Conservation (phyloP, 2,113 vertebrate genomes). For the Misgurnus anguillicaudatus region DNA sequence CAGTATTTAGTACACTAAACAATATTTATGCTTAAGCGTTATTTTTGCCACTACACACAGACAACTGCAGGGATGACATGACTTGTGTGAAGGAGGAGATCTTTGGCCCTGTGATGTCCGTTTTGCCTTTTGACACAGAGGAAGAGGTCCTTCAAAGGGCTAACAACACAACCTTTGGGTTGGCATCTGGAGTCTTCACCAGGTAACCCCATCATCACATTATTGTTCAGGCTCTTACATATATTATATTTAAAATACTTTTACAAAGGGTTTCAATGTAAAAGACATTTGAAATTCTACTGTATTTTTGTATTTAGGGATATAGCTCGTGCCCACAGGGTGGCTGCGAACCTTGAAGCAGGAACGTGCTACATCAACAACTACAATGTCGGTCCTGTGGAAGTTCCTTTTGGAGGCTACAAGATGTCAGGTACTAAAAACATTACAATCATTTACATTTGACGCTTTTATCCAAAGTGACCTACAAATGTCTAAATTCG, state of each 20-base stretch:
- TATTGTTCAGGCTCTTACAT: neutral
- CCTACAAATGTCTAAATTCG: too few species aligned
- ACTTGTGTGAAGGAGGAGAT: slow-evolving; percentile 95
- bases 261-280: too few species aligned
- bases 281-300: neutral
- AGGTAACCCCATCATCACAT: slow-evolving; percentile 71
- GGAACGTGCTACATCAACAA: slow-evolving; percentile 97
- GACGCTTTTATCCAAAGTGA: too few species aligned
- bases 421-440: slow-evolving; percentile 86
- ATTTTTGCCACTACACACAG: slow-evolving; percentile 63
- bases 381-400: slow-evolving; percentile 86
- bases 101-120: slow-evolving; percentile 96
- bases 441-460: neutral
- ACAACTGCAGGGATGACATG: slow-evolving; percentile 92
- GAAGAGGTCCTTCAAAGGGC: slow-evolving; percentile 88
- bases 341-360: slow-evolving; percentile 85
- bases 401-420: slow-evolving; percentile 94
- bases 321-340: slow-evolving; percentile 88
- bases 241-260: too few species aligned
- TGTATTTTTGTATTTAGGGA: slow-evolving; percentile 74
- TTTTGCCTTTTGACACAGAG: slow-evolving; percentile 90
- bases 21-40: neutral
- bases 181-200: slow-evolving; percentile 95
- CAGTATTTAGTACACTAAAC: too few species aligned
- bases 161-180: slow-evolving; percentile 85